Percentiles rank a stretch among this genome's conserved stretches.
Conservation (phyloP, 2,113 vertebrate species). For the Ochotona princeps region DNA sequence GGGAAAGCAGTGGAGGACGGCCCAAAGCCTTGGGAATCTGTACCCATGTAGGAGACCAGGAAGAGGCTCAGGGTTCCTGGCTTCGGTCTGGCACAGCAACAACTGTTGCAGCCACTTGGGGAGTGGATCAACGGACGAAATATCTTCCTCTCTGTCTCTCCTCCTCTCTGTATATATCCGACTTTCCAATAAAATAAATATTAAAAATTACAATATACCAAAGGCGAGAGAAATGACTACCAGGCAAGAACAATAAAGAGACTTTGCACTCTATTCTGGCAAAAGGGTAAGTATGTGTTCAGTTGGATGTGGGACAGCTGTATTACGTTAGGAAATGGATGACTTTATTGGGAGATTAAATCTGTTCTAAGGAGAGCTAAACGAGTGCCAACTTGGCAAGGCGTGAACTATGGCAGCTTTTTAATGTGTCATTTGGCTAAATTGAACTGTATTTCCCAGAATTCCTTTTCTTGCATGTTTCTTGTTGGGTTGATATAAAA, state of each 20-base stretch:
- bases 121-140: too few species aligned
- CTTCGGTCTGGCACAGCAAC: too few species aligned
- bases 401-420: background rate
- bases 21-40: too few species aligned
- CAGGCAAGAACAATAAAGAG: background rate
- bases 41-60: too few species aligned
- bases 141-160: too few species aligned
- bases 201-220: background rate
- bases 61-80: too few species aligned
- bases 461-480: constrained; percentile 27
- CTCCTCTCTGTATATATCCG: too few species aligned
- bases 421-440: constrained; percentile 9
- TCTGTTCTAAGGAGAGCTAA: background rate
- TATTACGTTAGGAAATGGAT: background rate
- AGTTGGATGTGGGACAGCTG: background rate
- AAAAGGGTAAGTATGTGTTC: background rate
- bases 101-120: too few species aligned
- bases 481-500: background rate
- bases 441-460: background rate
- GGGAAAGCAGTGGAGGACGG: too few species aligned
- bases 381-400: background rate
- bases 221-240: constrained; percentile 26
- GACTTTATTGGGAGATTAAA: background rate
- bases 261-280: background rate
- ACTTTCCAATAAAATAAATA: too few species aligned